Evolutionary conservation across 1,140 invertebrate species (phyloP).

Genomic region (Drosophila subpulchrella): DNA sequence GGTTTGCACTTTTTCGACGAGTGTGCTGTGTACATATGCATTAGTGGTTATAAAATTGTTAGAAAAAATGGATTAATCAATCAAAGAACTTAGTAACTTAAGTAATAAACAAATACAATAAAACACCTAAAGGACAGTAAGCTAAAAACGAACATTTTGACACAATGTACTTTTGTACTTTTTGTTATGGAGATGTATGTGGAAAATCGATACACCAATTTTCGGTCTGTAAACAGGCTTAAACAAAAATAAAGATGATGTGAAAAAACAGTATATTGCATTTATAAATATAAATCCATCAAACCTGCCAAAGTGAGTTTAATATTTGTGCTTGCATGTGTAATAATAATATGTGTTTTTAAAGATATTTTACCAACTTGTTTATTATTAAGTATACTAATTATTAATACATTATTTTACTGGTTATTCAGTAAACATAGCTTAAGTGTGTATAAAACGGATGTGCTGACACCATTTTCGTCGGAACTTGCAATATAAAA

Average conservation of each 20-base stretch:
- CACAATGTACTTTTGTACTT: constrained; percentile 9
- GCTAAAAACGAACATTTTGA: constrained; percentile 11
- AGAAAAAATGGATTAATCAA: constrained; percentile 36
- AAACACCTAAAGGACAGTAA: background rate
- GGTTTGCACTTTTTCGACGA: constrained; percentile 42
- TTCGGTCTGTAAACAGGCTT: constrained; percentile 39
- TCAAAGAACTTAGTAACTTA: background rate
- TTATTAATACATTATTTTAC: background rate
- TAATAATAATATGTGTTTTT: no score
- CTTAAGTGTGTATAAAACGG: background rate
- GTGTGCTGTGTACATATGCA: constrained; percentile 47
- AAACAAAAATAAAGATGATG: constrained; percentile 40
- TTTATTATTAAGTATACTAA: constrained; percentile 1
- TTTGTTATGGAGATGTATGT: constrained; percentile 14
- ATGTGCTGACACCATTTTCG: background rate
- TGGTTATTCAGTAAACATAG: background rate
- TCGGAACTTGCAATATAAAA: background rate
- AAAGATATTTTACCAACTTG: background rate
- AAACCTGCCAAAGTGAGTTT: constrained; percentile 20
- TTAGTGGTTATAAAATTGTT: constrained; percentile 37
- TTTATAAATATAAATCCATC: constrained; percentile 11
- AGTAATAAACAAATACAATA: constrained; percentile 12
- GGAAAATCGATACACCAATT: constrained; percentile 38
- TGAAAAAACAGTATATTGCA: constrained; percentile 25
- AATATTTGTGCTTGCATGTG: background rate